Base-by-base conservation (phyloP, 2,888 invertebrate genomes). In the Lepidocyrtinus sp. region DNA sequence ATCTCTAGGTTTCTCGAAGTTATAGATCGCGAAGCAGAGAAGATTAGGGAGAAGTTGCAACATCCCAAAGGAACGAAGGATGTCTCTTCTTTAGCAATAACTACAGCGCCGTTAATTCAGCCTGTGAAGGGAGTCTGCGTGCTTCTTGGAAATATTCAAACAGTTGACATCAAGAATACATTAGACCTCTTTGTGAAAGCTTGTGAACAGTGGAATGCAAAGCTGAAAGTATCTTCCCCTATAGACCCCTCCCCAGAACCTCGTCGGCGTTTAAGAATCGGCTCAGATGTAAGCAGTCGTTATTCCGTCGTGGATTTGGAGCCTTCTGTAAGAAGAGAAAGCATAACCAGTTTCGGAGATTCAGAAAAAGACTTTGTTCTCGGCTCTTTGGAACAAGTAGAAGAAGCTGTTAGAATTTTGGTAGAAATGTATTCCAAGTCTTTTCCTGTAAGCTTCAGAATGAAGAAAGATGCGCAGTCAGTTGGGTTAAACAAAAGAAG, bases 71-170 rank as follows among this genome's bases (percentile, higher is more conserved):
- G 22, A 61, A 1, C 19, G 1, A 79, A 73, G 15, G 65, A 68
- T 27, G 12, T 59, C 3, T 7, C 27, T 45, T 46, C 67, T 21
- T 62, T 46, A 19, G 62, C 45, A 86, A 67, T 93, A 19, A 92
- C 93, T 87, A 91, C 93, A 24, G 91, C 91, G n/a, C 92, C 94
- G 2, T 94, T 97, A 63, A 92, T 94, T 62, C 97, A 98, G 88
- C 94, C 96, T 0, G 95, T 97, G 0, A 98, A 98, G 89, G 96
- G 96, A 0, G 93, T 98, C 46, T 96, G 97, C 87, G 94, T 96
- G 26, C 90, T 96, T 19, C 93, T 98, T 86, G 96, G 96, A 19
- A 94, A 94, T 72, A 93, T 98, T 0, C 97, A 98, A 89, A 97
- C 97, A 0, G 89, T 94, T 55, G 96, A 97, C 87, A 92, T 98